Evolutionary conservation across 2,113 vertebrate genomes (phyloP).

Genomic region (Odontophorus gujanensis): DNA sequence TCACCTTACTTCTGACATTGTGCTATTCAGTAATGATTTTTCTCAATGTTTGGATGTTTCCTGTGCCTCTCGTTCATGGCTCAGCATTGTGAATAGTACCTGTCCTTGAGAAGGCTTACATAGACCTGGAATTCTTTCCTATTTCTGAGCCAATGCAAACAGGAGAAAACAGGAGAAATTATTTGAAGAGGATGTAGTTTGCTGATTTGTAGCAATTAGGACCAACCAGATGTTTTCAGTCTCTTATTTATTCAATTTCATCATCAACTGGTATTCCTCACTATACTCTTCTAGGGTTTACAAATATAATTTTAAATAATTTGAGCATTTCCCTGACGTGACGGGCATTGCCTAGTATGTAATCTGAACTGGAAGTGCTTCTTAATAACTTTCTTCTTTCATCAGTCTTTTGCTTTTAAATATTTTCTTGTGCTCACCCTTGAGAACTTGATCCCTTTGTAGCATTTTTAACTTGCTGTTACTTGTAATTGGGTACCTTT

Average conservation of each 20-base stretch:
- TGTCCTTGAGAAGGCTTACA: neutral
- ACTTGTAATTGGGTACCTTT: neutral
- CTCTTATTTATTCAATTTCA: neutral
- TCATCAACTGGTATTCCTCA: neutral
- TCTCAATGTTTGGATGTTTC: neutral
- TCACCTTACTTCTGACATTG: neutral
- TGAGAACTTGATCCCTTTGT: neutral
- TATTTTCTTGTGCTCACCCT: neutral
- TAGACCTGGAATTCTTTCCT: slow-evolving; percentile 31
- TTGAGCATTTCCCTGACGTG: slow-evolving; percentile 3
- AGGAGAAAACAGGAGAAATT: slow-evolving; percentile 6
- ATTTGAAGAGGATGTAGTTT: slow-evolving; percentile 37
- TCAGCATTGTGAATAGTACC: neutral
- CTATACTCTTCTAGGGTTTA: neutral
- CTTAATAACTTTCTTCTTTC: slow-evolving; percentile 1
- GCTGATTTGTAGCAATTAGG: slow-evolving; percentile 47
- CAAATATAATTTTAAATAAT: slow-evolving; percentile 32
- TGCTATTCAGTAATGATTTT: slow-evolving; percentile 18
- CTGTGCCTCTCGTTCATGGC: neutral
- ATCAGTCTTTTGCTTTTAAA: slow-evolving; percentile 9
- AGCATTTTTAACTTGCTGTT: neutral
- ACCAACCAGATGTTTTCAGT: neutral
- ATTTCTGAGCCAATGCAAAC: slow-evolving; percentile 30
- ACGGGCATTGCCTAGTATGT: neutral
- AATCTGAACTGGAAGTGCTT: neutral